A percentile compares a stretch with the other conserved stretches of the same genome.
Evolutionary conservation across 2,888 invertebrate species (phyloP).

Genomic region (Erynnis tages): DNA sequence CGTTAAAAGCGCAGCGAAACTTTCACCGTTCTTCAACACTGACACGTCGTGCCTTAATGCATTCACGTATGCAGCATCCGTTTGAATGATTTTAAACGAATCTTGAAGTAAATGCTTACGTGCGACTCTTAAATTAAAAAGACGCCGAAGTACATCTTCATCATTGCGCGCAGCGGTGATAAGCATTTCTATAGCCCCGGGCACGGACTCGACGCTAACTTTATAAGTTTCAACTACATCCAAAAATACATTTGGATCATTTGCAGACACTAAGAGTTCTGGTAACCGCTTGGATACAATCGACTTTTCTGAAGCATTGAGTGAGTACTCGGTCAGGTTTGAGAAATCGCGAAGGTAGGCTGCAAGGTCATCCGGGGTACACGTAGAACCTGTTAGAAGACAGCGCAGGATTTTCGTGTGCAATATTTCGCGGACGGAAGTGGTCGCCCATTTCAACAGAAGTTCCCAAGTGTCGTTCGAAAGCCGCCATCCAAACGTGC

Average conservation of each 20-base stretch:
- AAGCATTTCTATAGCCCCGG: slow-evolving; percentile 39
- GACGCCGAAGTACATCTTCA: slow-evolving; percentile 37
- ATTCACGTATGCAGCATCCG: slow-evolving; percentile 53
- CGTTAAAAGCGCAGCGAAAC: slow-evolving; percentile 36
- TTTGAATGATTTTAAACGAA: slow-evolving; percentile 45
- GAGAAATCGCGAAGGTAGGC: slow-evolving; percentile 49
- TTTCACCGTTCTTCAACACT: slow-evolving; percentile 38
- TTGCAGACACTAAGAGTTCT: slow-evolving; percentile 37
- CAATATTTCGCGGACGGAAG: slow-evolving; percentile 53
- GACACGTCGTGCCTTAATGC: slow-evolving; percentile 50
- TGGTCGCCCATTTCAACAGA: slow-evolving; percentile 51
- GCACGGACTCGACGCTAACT: slow-evolving; percentile 37
- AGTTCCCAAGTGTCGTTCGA: slow-evolving; percentile 47
- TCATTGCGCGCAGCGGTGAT: slow-evolving; percentile 38
- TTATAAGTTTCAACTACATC: slow-evolving; percentile 44
- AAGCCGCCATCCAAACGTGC: slow-evolving; percentile 56
- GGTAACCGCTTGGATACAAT: slow-evolving; percentile 38
- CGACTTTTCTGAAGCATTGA: slow-evolving; percentile 43
- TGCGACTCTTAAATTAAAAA: slow-evolving; percentile 46
- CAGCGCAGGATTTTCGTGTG: slow-evolving; percentile 55
- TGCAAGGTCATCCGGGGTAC: slow-evolving; percentile 36
- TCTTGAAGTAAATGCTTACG: slow-evolving; percentile 48
- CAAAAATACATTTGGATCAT: slow-evolving; percentile 38
- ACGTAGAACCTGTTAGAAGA: slow-evolving; percentile 39
- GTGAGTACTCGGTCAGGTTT: slow-evolving; percentile 46